These are phyloP conservation scores for Oreochromis tanganicae DNA, from an alignment of 2,113 vertebrate genomes.

Conservation along the genomic window DNA sequence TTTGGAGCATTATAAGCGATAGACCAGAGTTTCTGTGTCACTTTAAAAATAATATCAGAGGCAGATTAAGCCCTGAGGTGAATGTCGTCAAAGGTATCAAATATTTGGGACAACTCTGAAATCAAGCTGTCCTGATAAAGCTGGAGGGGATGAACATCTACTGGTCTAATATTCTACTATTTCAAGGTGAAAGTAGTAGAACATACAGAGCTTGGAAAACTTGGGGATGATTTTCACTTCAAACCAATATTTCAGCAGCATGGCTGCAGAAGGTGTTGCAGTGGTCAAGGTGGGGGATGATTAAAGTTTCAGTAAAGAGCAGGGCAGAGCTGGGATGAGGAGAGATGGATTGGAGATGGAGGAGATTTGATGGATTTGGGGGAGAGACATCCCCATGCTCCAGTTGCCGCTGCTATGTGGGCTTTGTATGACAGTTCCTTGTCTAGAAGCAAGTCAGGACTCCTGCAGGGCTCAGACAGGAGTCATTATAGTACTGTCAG, in stretches of 20 bases:
- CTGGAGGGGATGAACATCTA: background rate
- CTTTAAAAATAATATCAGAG: background rate
- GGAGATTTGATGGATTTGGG: conserved; percentile 2
- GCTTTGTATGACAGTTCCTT: conserved; percentile 9
- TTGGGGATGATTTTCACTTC: background rate
- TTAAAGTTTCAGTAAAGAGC: conserved; percentile 19
- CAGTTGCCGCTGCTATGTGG: background rate
- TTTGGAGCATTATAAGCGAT: background rate
- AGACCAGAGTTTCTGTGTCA: background rate
- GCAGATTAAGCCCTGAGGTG: background rate
- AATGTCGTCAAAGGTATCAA: background rate
- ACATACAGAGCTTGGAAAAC: background rate
- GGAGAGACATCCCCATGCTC: background rate
- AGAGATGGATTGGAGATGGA: background rate
- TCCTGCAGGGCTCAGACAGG: conserved; percentile 5
- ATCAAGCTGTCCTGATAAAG: background rate
- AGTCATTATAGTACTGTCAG: conserved; percentile 17
- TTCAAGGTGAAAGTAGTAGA: background rate
- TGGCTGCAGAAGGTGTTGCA: background rate
- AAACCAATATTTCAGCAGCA: background rate
- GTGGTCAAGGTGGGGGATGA: background rate
- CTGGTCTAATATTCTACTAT: background rate
- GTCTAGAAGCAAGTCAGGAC: conserved; percentile 1
- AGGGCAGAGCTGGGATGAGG: background rate
- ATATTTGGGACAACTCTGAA: background rate